Evolutionary conservation across 2,888 invertebrate species (phyloP).

Genomic region (Lithophane semibrunnea): DNA sequence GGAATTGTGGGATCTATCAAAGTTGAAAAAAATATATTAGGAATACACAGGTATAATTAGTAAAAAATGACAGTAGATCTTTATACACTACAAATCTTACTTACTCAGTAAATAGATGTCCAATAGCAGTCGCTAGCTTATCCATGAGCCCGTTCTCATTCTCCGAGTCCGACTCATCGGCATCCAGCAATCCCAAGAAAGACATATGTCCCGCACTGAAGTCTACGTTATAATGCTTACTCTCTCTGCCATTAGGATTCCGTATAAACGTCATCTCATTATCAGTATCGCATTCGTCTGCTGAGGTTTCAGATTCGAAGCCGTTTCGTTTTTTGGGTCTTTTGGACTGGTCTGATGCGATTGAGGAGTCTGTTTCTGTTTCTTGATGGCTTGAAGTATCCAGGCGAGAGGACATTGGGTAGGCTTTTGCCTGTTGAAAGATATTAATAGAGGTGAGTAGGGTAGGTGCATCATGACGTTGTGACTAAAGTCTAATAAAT

Average conservation of each 20-base stretch:
- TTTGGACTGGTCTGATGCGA: slow-evolving; percentile 71
- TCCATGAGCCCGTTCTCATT: slow-evolving; percentile 93
- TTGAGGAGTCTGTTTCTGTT: slow-evolving; percentile 72
- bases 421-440: slow-evolving; percentile 88
- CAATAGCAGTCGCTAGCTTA: slow-evolving; percentile 93
- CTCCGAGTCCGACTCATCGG: slow-evolving; percentile 94
- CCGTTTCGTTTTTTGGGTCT: slow-evolving; percentile 81
- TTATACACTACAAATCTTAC: too few relatives aligned
- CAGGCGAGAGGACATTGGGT: slow-evolving; percentile 88
- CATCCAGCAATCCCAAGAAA: slow-evolving; percentile 87
- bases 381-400: slow-evolving; percentile 77
- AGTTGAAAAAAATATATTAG: too few relatives aligned
- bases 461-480: neutral
- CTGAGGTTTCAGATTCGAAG: slow-evolving; percentile 90
- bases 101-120: slow-evolving; percentile 94
- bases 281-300: slow-evolving; percentile 90
- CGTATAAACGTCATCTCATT: slow-evolving; percentile 91
- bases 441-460: neutral
- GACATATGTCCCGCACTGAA: slow-evolving; percentile 87
- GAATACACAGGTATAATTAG: too few relatives aligned
- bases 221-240: slow-evolving; percentile 80
- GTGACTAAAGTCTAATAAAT: too few relatives aligned
- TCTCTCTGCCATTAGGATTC: slow-evolving; percentile 82
- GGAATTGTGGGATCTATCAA: too few relatives aligned
- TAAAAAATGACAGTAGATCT: too few relatives aligned